Conservation (phyloP, 2,888 invertebrate species). For the Thymelicus sylvestris region DNA sequence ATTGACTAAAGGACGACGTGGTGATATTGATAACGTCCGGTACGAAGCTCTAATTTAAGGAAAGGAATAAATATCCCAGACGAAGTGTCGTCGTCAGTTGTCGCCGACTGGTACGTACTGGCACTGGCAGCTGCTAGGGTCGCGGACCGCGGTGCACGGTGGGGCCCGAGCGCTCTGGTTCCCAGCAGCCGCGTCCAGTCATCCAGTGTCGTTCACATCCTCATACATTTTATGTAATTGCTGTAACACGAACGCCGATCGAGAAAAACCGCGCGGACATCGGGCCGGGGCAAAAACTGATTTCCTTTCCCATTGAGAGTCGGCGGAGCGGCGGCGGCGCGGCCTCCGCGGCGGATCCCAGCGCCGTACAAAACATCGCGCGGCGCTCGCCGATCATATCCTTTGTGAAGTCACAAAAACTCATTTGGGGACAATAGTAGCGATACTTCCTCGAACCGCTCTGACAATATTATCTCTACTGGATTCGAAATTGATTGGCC, state of each 20-base stretch:
- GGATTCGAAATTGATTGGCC: neutral
- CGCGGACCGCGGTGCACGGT: too few relatives aligned
- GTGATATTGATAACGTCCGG: neutral
- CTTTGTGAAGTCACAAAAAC: constrained; percentile 25
- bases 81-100: too few relatives aligned
- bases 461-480: constrained; percentile 1
- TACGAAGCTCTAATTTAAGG: neutral
- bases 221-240: constrained; percentile 46
- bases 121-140: too few relatives aligned
- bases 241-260: constrained; percentile 42
- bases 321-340: constrained; percentile 4
- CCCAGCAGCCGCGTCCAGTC: constrained; percentile 9
- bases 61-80: too few relatives aligned
- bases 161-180: neutral
- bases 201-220: constrained; percentile 39
- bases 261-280: constrained; percentile 39
- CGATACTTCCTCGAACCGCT: constrained; percentile 21
- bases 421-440: constrained; percentile 26
- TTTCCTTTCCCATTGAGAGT: constrained; percentile 49
- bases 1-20: neutral
- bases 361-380: constrained; percentile 18
- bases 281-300: constrained; percentile 45
- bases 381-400: constrained; percentile 14
- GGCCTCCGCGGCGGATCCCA: constrained; percentile 9
- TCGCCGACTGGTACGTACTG: too few relatives aligned